phyloP scores from a whole-genome alignment of 2,888 invertebrate genomes.

The Ormyrus labotus region DNA sequence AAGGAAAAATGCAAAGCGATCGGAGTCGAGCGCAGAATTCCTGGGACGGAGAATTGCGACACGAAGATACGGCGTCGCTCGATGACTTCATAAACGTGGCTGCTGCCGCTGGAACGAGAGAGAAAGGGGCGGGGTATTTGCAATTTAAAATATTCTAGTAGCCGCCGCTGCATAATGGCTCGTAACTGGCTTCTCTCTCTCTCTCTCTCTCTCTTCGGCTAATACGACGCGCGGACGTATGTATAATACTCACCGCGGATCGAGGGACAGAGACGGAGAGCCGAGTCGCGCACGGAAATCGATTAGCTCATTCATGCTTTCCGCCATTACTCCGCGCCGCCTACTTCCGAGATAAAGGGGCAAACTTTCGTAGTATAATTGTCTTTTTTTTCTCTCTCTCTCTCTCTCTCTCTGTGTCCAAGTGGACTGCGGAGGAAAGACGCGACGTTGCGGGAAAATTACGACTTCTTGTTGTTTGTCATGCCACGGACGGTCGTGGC shows the following conservation, averaged over 20 bases:
- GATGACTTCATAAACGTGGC: constrained; percentile 47
- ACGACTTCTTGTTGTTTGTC: constrained; percentile 20
- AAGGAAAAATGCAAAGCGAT: constrained; percentile 10
- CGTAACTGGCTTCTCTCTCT: constrained; percentile 16
- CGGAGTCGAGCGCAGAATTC: constrained; percentile 11
- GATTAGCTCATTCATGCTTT: constrained; percentile 56
- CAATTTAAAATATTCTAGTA: constrained; percentile 50
- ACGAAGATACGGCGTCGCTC: constrained; percentile 5
- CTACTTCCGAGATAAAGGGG: constrained; percentile 38
- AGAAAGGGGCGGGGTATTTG: constrained; percentile 36
- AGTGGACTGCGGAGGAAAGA: no score
- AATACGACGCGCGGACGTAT: constrained; percentile 17
- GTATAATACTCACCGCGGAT: background rate
- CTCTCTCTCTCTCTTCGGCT: constrained; percentile 8
- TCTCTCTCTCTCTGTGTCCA: no score
- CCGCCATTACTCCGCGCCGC: constrained; percentile 41
- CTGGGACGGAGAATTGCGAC: constrained; percentile 20
- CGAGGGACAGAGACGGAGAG: constrained; percentile 12
- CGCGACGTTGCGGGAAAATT: background rate
- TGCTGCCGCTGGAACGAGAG: background rate
- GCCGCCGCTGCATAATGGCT: constrained; percentile 11
- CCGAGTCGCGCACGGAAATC: constrained; percentile 44
- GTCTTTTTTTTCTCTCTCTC: no score
- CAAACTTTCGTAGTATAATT: background rate
- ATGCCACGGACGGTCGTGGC: background rate